phyloP scores from a whole-genome alignment of 2,888 invertebrate species.

The Phortica magna region DNA sequence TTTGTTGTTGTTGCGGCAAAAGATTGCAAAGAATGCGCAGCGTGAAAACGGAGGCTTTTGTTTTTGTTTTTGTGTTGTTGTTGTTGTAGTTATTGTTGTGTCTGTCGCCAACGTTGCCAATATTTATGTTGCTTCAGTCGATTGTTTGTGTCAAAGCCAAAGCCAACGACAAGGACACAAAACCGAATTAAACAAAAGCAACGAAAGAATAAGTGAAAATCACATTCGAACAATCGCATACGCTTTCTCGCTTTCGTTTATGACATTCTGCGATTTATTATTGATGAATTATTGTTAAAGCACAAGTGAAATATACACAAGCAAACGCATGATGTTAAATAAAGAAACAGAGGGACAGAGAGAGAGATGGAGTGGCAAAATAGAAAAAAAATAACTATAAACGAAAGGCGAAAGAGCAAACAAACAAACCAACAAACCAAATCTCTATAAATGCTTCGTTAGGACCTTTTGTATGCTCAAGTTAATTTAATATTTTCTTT shows the following conservation, averaged over 20 bases:
- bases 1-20: background rate
- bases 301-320: constrained; percentile 27
- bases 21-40: no score
- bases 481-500: constrained; percentile 66
- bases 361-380: background rate
- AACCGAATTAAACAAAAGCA: constrained; percentile 38
- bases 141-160: background rate
- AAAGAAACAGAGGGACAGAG: background rate
- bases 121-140: constrained; percentile 10
- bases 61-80: background rate
- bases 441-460: constrained; percentile 67
- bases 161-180: constrained; percentile 16
- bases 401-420: background rate
- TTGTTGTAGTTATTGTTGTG: background rate
- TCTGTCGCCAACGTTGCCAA: constrained; percentile 15
- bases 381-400: background rate
- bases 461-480: constrained; percentile 61
- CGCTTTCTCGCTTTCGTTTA: constrained; percentile 8
- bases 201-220: background rate
- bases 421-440: constrained; percentile 23
- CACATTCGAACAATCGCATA: background rate
- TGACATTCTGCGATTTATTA: constrained; percentile 40
- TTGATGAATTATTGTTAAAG: constrained; percentile 53
- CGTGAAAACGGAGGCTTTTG: background rate
- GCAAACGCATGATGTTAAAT: background rate